Evolutionary conservation across 2,113 vertebrate genomes (phyloP), one percentile per base, ranked within the genome.

Genomic region (Oenanthe melanoleuca): DNA sequence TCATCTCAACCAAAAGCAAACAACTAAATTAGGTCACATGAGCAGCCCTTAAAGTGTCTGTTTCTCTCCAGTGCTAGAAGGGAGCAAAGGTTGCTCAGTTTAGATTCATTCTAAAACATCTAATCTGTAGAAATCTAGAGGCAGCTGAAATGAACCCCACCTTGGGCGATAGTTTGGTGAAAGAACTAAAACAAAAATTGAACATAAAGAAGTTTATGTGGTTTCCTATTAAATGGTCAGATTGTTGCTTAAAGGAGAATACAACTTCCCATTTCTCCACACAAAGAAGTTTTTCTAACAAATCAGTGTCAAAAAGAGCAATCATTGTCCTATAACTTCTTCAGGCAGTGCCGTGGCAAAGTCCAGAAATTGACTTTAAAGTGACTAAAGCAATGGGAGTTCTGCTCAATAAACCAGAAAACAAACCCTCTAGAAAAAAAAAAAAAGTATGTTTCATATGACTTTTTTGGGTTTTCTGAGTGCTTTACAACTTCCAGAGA

Each of bases 401-500:
- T 89, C 33, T 55, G 13, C 8, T 19, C 77, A 47, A 40, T 45
- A 83, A 80, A 74, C 9, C 15, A 78, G 42, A 80, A 91, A 90
- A 80, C 40, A 81, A 86, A 70, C 29, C 3, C 29, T 37, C 29
- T 38, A 82, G 73, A 65, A 85, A 11, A 17, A 82, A 34, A 24
- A n/a, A 82, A 34, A 24, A 15, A 5, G 14, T 12, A 69, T n/a
- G 8, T 71, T 87, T 69, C 16, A 61, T 40, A 31, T 47, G 33
- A n/a, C 33, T 72, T 69, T 44, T 7, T 3, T 0, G 10, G 0
- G 7, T 17, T 44, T 52, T 82, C 47, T 5, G 18, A 67, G 44
- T 37, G 17, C 14, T 86, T 80, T 82, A 61, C 44, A 84, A 29
- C 22, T 75, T 87, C 45, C 71, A 66, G 83, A 38, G 44, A 65